Base-by-base conservation (phyloP, 2,888 invertebrate species). In the Pammene aurita region DNA sequence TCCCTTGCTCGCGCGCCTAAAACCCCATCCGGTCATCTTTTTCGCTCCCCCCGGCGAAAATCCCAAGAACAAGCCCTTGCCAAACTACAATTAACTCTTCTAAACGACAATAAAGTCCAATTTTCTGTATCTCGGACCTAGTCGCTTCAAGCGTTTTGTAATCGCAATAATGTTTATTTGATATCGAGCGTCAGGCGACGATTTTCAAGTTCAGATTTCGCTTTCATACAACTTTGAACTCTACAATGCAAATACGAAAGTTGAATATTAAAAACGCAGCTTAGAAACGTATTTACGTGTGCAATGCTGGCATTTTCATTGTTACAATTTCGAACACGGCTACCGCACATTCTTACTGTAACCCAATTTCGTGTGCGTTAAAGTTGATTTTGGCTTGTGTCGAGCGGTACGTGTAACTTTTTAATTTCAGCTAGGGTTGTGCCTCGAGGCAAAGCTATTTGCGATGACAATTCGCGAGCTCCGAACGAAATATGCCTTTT, bases 121-220 rank as follows among this genome's bases (percentile, higher is more conserved):
- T 84, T 84, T 86, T 72, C 76, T 67, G 73, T 76, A 76, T 67
- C 70, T 66, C 73, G 58, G 66, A 38, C 18, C 7, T 1, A 71
- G 84, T 80, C 83, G 84, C 88, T 89, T 91, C 78, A 65, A 84
- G 84, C 89, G 80, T 90, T 90, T 75, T 75, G 78, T 72, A 77
- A 80, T 77, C 82, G 75, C 73, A 81, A 77, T 76, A 79, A 78
- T 84, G 87, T 91, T 92, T 92, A 92, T 92, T 92, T 92, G 91
- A 92, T 92, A 92, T 92, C 89, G 92, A 92, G 92, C 92, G 92
- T 92, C 90, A 91, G 89, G 87, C 88, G 89, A 90, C 91, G 90
- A 91, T 91, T 92, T 91, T 92, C 92, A 92, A 92, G 92, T 92
- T 92, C 92, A 92, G 88, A 91, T 90, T 89, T 87, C 80, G 80